Evolutionary conservation across 2,113 vertebrate genomes (phyloP).

Genomic region (Callopanchax toddi): DNA sequence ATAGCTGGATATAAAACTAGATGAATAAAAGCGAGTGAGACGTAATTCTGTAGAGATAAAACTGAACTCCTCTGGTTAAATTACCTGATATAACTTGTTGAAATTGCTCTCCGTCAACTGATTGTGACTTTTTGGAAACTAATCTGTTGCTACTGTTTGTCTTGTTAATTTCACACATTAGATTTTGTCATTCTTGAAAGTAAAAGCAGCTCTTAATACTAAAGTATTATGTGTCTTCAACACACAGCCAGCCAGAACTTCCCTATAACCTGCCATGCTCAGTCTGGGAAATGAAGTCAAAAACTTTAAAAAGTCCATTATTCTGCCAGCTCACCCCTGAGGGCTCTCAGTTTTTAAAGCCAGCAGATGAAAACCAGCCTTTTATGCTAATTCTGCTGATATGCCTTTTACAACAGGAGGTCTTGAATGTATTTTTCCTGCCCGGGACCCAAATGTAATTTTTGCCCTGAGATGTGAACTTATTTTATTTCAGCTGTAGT

Average conservation of each 20-base stretch:
- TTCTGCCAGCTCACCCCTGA: conserved; percentile 48
- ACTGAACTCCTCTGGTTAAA: conserved; percentile 46
- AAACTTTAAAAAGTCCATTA: conserved; percentile 71
- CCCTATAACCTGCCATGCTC: conserved; percentile 27
- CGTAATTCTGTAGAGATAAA: too few relatives aligned
- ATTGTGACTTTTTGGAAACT: conserved; percentile 35
- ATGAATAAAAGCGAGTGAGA: too few relatives aligned
- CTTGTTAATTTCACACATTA: neutral
- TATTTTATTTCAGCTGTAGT: conserved; percentile 34
- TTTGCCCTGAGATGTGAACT: conserved; percentile 43
- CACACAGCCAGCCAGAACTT: neutral
- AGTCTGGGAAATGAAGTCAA: conserved; percentile 48
- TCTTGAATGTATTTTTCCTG: conserved; percentile 57
- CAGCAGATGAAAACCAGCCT: conserved; percentile 67
- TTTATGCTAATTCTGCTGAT: conserved; percentile 73
- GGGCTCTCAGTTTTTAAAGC: conserved; percentile 60
- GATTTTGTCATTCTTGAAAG: conserved; percentile 1
- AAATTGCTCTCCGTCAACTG: conserved; percentile 33
- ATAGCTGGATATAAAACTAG: neutral
- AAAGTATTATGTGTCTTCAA: conserved; percentile 8
- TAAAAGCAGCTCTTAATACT: too few relatives aligned
- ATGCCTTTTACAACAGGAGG: conserved; percentile 45
- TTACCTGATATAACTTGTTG: conserved; percentile 54
- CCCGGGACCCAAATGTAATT: conserved; percentile 40
- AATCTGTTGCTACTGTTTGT: conserved; percentile 13